Percentiles rank a stretch among this genome's conserved stretches.
phyloP scores from a whole-genome alignment of 2,113 vertebrate genomes.

The Pluvialis apricaria region DNA sequence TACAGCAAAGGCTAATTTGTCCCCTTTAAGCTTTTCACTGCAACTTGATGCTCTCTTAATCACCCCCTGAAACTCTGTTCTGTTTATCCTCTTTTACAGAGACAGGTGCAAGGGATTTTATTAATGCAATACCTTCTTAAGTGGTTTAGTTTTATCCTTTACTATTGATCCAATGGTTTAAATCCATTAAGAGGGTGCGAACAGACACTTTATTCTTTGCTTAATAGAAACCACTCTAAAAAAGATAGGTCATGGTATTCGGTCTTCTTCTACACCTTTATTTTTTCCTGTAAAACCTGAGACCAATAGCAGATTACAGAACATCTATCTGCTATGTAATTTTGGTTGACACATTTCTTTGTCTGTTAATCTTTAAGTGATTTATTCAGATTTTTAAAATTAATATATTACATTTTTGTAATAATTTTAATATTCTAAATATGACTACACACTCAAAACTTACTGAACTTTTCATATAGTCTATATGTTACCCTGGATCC shows the following conservation, averaged over 20 bases:
- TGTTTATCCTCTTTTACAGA: slow-evolving; percentile 57
- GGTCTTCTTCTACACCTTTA: not conserved
- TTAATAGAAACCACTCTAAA: not conserved
- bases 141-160: slow-evolving; percentile 57
- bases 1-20: slow-evolving; percentile 48
- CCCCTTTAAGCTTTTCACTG: slow-evolving; percentile 33
- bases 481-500: not conserved
- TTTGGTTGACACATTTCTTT: not conserved
- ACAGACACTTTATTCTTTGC: slow-evolving; percentile 8
- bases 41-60: slow-evolving; percentile 60
- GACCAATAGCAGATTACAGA: not conserved
- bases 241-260: not conserved
- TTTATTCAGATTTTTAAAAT: not conserved
- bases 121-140: slow-evolving; percentile 51
- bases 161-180: slow-evolving; percentile 52
- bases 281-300: not conserved
- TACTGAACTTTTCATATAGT: not conserved
- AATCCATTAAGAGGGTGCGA: slow-evolving; percentile 31
- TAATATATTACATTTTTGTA: not conserved
- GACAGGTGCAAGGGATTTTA: slow-evolving; percentile 47
- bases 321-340: not conserved
- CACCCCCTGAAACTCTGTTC: slow-evolving; percentile 25
- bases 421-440: not conserved
- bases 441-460: not conserved
- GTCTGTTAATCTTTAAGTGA: not conserved